phyloP scores from a whole-genome alignment of 2,113 vertebrate genomes.

The Eretmochelys imbricata region DNA sequence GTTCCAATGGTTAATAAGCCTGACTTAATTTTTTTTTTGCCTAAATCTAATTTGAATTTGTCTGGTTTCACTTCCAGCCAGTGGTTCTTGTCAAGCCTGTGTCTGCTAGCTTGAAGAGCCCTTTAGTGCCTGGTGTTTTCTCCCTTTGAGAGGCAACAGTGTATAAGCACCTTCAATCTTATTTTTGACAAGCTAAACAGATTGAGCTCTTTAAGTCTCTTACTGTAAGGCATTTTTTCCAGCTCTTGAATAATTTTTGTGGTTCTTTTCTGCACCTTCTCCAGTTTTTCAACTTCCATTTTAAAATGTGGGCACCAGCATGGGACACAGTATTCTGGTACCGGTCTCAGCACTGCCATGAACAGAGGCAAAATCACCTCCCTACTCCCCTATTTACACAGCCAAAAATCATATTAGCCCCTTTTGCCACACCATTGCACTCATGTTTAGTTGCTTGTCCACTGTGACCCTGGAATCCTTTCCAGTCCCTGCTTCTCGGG shows the following conservation, averaged over 20 bases:
- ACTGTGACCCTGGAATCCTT: not conserved
- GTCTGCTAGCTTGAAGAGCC: too few relatives aligned
- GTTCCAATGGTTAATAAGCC: not conserved
- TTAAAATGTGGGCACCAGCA: not conserved
- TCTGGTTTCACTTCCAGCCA: not conserved
- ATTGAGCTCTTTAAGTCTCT: not conserved
- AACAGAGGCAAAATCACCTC: not conserved
- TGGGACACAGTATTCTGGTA: not conserved
- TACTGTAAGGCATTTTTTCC: not conserved
- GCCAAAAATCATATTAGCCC: not conserved
- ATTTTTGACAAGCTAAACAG: not conserved
- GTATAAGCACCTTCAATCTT: not conserved
- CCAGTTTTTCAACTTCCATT: not conserved
- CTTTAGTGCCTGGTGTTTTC: not conserved
- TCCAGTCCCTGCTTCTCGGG: not conserved
- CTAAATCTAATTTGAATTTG: not conserved
- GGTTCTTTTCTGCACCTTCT: not conserved
- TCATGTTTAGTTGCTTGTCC: not conserved
- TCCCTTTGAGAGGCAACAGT: not conserved
- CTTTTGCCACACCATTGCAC: not conserved
- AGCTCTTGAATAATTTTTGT: not conserved
- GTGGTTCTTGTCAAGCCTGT: not conserved
- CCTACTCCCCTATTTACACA: not conserved
- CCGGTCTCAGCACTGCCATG: too few relatives aligned
- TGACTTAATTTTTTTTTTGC: too few relatives aligned